Evolutionary conservation across 2,888 invertebrate genomes (phyloP).

Genomic region (Polyommatus iphigenia): DNA sequence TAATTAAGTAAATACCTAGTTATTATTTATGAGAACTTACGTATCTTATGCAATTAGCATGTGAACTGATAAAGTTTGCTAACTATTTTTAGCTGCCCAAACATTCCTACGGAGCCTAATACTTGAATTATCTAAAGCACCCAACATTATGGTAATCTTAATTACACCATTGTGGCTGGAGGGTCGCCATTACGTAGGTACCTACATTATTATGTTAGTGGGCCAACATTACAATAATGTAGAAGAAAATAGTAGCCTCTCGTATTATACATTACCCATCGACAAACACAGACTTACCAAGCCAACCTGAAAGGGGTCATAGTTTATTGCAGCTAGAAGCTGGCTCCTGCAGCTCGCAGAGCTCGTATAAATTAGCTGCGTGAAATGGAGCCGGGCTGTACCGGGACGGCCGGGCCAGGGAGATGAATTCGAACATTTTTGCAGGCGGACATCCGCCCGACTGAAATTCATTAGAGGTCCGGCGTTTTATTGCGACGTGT

Average conservation of each 20-base stretch:
- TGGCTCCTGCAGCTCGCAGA: neutral
- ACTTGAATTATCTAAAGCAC: neutral
- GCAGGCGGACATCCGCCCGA: conserved; percentile 28
- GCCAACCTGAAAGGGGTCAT: neutral
- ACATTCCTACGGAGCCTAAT: neutral
- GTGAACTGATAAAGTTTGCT: neutral
- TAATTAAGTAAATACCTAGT: too few species aligned
- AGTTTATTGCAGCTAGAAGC: conserved; percentile 8
- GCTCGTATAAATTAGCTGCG: conserved; percentile 19
- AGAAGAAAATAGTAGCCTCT: neutral
- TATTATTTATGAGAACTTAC: too few species aligned
- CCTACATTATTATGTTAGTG: neutral
- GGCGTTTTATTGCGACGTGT: conserved; percentile 12
- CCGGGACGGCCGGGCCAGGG: neutral
- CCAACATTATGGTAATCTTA: neutral
- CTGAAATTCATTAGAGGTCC: conserved; percentile 18
- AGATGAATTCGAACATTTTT: conserved; percentile 33
- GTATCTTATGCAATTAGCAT: too few species aligned
- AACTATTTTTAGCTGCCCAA: neutral
- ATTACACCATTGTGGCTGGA: neutral
- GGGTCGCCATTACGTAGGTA: neutral
- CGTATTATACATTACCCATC: neutral
- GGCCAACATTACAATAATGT: too few species aligned
- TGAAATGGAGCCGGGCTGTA: neutral
- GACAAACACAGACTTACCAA: neutral